phyloP scores from a whole-genome alignment of 2,797 vertebrate species.

The Myotis vivesi region DNA sequence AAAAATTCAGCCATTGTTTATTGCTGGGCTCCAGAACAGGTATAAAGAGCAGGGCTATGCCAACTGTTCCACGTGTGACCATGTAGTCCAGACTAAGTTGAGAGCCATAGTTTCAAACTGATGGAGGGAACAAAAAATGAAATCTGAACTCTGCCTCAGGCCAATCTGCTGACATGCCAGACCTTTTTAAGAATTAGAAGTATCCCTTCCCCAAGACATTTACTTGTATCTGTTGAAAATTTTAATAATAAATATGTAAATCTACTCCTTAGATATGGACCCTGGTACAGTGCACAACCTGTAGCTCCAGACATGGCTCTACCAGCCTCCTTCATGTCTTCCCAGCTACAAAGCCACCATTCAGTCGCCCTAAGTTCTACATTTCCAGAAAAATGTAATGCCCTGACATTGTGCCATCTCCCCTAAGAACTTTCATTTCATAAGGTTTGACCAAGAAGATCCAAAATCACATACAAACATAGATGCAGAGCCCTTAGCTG shows the following conservation, averaged over 20 bases:
- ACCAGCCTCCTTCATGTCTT: background rate
- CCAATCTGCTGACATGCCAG: background rate
- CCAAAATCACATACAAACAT: background rate
- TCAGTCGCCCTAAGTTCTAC: background rate
- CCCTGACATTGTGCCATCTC: background rate
- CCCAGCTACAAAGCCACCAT: background rate
- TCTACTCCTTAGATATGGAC: background rate
- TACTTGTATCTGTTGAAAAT: background rate
- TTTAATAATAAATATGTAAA: background rate
- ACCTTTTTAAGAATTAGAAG: background rate
- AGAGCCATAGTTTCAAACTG: background rate
- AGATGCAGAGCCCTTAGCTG: background rate
- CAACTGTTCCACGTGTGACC: background rate
- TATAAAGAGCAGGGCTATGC: background rate
- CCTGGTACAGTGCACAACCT: background rate
- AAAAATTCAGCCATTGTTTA: background rate
- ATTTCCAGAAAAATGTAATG: background rate
- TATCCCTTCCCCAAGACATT: background rate
- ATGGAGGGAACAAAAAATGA: background rate
- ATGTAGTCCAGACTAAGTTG: background rate
- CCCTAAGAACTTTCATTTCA: background rate
- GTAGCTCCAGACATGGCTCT: background rate
- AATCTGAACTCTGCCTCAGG: background rate
- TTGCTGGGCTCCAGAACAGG: background rate
- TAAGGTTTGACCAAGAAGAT: background rate